Percentiles rank a stretch among this genome's conserved stretches.
Evolutionary conservation across 2,888 invertebrate genomes (phyloP).

Genomic region (Parochlus steinenii): DNA sequence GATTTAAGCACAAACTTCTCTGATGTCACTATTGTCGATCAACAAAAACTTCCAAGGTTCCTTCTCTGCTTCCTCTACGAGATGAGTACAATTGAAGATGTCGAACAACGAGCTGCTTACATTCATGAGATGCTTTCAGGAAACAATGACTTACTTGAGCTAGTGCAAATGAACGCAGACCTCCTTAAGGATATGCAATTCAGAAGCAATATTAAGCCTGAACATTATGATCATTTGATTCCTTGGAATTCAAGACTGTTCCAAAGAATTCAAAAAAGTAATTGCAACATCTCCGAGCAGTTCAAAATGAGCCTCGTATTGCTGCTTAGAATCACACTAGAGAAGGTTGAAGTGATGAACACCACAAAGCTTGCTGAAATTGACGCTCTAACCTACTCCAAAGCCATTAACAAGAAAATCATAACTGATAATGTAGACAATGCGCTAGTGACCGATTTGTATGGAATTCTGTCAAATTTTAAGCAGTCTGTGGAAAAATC

Average conservation of each 20-base stretch:
- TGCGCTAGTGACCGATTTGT: constrained; percentile 20
- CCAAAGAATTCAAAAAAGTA: constrained; percentile 19
- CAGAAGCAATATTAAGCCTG: neutral
- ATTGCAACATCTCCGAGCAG: constrained; percentile 5
- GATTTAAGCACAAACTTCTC: constrained; percentile 15
- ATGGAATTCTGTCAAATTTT: constrained; percentile 19
- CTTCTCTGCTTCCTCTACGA: constrained; percentile 31
- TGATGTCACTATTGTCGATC: constrained; percentile 13
- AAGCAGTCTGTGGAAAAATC: constrained; percentile 14
- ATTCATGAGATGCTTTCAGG: constrained; percentile 17
- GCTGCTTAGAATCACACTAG: constrained; percentile 18
- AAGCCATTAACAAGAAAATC: constrained; percentile 19
- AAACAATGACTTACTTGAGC: neutral
- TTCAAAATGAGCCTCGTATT: constrained; percentile 20
- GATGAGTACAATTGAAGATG: constrained; percentile 25
- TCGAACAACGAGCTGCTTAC: constrained; percentile 23
- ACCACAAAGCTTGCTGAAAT: constrained; percentile 19
- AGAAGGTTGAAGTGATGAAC: constrained; percentile 16
- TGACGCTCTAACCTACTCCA: constrained; percentile 24
- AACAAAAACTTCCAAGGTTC: constrained; percentile 17
- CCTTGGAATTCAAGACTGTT: constrained; percentile 27
- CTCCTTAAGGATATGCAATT: constrained; percentile 2
- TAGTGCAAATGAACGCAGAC: neutral
- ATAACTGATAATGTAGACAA: constrained; percentile 24
- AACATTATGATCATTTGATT: too few relatives aligned